Conservation (phyloP, 2,113 vertebrate species). For the Notarius lentiginosus region DNA sequence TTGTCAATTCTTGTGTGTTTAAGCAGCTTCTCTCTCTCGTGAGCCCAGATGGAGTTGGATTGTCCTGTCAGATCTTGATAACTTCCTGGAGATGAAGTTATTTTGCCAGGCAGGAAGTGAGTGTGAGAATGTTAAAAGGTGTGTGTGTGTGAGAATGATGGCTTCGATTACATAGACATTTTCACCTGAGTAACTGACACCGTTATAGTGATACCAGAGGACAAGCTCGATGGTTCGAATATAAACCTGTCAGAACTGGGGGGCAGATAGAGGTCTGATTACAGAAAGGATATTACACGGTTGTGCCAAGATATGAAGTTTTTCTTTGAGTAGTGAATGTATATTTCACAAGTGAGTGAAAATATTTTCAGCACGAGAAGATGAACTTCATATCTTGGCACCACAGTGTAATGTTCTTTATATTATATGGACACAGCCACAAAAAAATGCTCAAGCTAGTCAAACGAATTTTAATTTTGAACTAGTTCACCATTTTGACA, state of each 20-base stretch:
- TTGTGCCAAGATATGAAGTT: too few relatives aligned
- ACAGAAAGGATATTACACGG: too few relatives aligned
- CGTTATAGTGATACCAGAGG: not conserved
- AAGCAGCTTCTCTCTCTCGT: not conserved
- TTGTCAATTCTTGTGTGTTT: not conserved
- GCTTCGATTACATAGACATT: not conserved
- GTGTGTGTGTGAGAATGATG: not conserved
- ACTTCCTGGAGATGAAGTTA: constrained; percentile 25
- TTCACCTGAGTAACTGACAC: not conserved
- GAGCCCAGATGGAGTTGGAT: not conserved
- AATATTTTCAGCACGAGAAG: too few relatives aligned
- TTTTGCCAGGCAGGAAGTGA: not conserved
- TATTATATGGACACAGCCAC: too few relatives aligned
- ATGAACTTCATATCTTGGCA: too few relatives aligned
- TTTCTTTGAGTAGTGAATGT: too few relatives aligned
- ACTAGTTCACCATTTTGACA: too few relatives aligned
- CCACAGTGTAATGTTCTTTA: too few relatives aligned
- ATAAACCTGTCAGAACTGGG: not conserved
- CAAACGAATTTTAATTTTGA: too few relatives aligned
- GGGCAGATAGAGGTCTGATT: not conserved
- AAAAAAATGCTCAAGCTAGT: too few relatives aligned
- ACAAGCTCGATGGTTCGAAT: not conserved
- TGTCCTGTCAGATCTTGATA: constrained; percentile 31
- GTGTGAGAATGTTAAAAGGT: not conserved
- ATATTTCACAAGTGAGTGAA: too few relatives aligned